A percentile compares a stretch with the other conserved stretches of the same genome.
Conservation (phyloP, 2,113 vertebrate species). For the Odocoileus hemionus region DNA sequence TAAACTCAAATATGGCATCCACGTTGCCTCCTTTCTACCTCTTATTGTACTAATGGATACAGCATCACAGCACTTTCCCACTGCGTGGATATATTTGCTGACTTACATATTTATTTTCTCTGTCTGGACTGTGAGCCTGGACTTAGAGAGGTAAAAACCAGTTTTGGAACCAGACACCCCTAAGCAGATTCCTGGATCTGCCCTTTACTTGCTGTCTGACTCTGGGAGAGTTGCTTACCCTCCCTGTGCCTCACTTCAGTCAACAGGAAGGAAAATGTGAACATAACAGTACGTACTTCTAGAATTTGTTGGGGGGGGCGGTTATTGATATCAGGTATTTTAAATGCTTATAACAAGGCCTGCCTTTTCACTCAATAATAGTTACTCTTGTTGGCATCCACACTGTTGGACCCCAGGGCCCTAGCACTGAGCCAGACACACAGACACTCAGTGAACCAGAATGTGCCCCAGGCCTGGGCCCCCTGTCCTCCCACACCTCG, state of each 20-base stretch:
- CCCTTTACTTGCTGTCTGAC: neutral
- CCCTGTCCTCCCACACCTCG: constrained; percentile 68
- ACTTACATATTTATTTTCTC: neutral
- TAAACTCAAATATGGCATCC: neutral
- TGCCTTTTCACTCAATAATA: neutral
- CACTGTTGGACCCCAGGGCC: neutral
- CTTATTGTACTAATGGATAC: neutral
- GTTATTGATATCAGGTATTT: neutral
- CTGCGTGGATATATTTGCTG: neutral
- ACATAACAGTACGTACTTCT: neutral
- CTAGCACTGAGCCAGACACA: neutral
- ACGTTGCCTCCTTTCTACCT: neutral
- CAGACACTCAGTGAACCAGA: neutral
- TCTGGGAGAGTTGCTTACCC: neutral
- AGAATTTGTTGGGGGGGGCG: neutral
- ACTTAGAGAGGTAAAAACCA: neutral
- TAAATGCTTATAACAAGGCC: neutral
- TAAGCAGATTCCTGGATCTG: neutral
- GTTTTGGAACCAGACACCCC: neutral
- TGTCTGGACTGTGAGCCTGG: neutral
- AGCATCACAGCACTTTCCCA: neutral
- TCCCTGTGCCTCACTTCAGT: neutral
- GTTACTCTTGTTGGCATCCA: neutral
- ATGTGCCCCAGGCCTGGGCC: constrained; percentile 8
- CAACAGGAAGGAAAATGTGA: neutral